Evolutionary conservation across 2,888 invertebrate genomes (phyloP), one percentile per base, ranked within the genome.

Genomic region (Drosophila recens): DNA sequence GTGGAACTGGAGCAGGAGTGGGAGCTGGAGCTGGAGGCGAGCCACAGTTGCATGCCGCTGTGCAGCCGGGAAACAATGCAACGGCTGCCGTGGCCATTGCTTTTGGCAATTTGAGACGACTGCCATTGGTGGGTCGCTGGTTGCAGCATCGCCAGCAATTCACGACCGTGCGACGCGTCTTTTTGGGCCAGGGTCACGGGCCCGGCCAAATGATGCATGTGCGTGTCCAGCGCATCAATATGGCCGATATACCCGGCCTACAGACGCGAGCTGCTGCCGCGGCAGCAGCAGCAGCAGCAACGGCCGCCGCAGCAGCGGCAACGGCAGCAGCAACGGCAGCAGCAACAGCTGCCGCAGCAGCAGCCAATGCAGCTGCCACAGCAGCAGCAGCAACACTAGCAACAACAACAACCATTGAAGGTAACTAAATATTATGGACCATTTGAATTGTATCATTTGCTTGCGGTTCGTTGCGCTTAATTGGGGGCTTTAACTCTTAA

Each of bases 181-280:
- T 87, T 33, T 48, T 89, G 11, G 74, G 84, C n/a, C 79, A 74
- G 38, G 82, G 71, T 1, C 74, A 70, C 30, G 84, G 76, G 15
- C 79, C 73, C n/a, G 84, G 80, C 8, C 80, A 79, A n/a, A 64
- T 87, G 72, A 82, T 86, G 76, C 82, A 79, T 61, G 79, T 89
- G 33, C 79, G 70, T 34, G 81, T 93, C 83, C 92, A 92, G 69
- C 91, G 91, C 53, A 91, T 92, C 73, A 92, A 92, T 85, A 76
- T 93, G 75, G 92, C 90, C 69, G 90, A 92, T 54, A 90, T 92
- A 56, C 90, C 91, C 72, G 82, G 90, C 73, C 83, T 91, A 88
- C 51, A 67, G 36, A 46, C 63, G 4, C 51, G 57, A 0, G 73
- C 68, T 0, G 70, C 68, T 1, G 67, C 58, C 0, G 64, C 65